phyloP scores from a whole-genome alignment of 1,140 invertebrate species.

The Drosophila suzukii region DNA sequence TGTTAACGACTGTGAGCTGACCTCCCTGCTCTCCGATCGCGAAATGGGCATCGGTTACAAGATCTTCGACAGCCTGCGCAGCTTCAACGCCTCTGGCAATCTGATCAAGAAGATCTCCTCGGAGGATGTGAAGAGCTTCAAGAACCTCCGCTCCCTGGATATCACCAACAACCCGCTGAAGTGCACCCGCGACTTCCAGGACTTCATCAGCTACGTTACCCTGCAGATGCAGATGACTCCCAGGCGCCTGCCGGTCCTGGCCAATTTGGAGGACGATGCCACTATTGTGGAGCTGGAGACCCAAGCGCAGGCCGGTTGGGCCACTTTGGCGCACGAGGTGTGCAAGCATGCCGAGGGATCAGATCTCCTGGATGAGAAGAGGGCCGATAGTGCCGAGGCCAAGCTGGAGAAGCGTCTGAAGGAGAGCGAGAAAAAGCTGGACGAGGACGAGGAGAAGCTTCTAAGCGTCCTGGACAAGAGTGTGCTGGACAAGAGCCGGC shows the following conservation, averaged over 20 bases:
- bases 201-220: conserved; percentile 86
- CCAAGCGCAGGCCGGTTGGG: conserved; percentile 64
- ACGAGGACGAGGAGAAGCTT: conserved; percentile 78
- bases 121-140: conserved; percentile 86
- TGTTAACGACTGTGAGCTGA: conserved; percentile 88
- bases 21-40: conserved; percentile 87
- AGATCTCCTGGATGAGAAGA: conserved; percentile 30
- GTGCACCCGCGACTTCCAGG: conserved; percentile 87
- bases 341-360: conserved; percentile 63
- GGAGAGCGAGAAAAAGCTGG: conserved; percentile 84
- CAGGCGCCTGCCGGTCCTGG: conserved; percentile 83
- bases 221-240: conserved; percentile 85
- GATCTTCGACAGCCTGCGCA: conserved; percentile 85
- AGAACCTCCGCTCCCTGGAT: conserved; percentile 87
- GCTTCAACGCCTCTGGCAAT: conserved; percentile 87
- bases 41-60: conserved; percentile 65
- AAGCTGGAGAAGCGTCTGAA: conserved; percentile 73
- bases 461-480: conserved; percentile 73
- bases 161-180: conserved; percentile 88
- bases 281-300: conserved; percentile 47
- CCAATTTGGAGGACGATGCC: conserved; percentile 84
- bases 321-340: conserved; percentile 67
- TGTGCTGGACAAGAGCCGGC: conserved; percentile 67
- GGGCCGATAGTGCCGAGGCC: conserved; percentile 55
- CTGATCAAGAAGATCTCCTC: conserved; percentile 86